phyloP scores from a whole-genome alignment of 2,113 vertebrate genomes.

The Anoura caudifer region DNA sequence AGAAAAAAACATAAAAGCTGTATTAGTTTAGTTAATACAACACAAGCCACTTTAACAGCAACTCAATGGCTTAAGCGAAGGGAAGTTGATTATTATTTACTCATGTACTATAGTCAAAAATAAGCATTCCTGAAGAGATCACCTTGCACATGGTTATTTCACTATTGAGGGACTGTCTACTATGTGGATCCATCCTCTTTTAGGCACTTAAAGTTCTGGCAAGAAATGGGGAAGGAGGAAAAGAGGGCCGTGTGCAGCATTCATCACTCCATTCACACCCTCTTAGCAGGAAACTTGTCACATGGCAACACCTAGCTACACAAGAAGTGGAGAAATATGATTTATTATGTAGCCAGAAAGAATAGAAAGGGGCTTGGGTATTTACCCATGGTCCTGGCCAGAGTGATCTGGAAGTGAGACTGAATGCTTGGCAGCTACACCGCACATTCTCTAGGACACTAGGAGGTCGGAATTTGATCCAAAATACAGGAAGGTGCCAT shows the following conservation, averaged over 20 bases:
- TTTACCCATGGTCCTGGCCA: neutral
- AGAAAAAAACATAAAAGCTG: neutral
- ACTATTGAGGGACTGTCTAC: neutral
- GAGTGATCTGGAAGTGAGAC: neutral
- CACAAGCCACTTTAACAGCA: neutral
- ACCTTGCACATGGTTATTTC: neutral
- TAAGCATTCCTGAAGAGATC: neutral
- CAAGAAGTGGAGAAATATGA: neutral
- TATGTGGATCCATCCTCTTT: neutral
- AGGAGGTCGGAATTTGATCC: neutral
- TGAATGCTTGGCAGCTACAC: neutral
- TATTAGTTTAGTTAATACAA: neutral
- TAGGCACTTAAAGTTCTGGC: neutral
- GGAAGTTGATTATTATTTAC: neutral
- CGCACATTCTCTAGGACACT: neutral
- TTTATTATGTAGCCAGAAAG: neutral
- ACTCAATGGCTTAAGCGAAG: neutral
- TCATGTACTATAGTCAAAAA: neutral
- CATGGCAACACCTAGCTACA: neutral
- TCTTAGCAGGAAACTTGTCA: neutral
- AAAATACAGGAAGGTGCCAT: neutral
- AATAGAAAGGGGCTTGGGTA: neutral
- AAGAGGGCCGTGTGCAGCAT: rapidly evolving
- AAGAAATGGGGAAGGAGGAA: neutral
- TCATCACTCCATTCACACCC: neutral